Evolutionary conservation across 2,113 vertebrate genomes (phyloP).

Genomic region (Rhizomys pruinosus): DNA sequence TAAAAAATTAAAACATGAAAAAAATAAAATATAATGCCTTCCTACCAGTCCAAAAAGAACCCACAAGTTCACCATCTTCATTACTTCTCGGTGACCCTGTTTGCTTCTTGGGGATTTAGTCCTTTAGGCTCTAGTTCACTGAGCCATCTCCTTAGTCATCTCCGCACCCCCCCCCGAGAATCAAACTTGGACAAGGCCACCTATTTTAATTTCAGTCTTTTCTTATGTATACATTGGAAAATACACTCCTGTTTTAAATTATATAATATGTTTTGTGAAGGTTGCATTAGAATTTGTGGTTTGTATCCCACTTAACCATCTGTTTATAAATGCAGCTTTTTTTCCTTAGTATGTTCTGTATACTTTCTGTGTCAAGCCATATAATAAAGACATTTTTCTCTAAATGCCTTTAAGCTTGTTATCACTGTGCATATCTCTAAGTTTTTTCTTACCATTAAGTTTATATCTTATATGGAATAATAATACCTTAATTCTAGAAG

Average conservation of each 20-base stretch:
- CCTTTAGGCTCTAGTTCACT: too few species aligned
- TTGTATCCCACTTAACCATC: not conserved
- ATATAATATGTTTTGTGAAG: slow-evolving; percentile 13
- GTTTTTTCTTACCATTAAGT: not conserved
- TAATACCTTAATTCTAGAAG: not conserved
- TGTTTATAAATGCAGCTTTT: slow-evolving; percentile 31
- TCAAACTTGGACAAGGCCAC: slow-evolving; percentile 15
- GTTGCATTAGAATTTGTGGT: slow-evolving; percentile 54
- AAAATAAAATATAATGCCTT: too few species aligned
- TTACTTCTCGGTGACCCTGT: too few species aligned
- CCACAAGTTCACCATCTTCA: too few species aligned
- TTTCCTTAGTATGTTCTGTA: not conserved
- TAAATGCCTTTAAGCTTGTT: not conserved
- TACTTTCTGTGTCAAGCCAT: not conserved
- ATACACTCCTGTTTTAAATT: slow-evolving; percentile 48
- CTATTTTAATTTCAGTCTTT: slow-evolving; percentile 23
- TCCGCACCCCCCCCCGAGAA: not conserved
- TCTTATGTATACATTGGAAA: slow-evolving; percentile 18
- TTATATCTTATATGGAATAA: not conserved
- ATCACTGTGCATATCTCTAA: not conserved
- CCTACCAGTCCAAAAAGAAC: too few species aligned
- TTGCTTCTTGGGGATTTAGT: too few species aligned
- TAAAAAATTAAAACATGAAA: too few species aligned
- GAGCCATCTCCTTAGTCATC: not conserved
- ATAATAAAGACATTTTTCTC: slow-evolving; percentile 24